phyloP scores from a whole-genome alignment of 2,113 vertebrate species.

The Dicaeum eximium region DNA sequence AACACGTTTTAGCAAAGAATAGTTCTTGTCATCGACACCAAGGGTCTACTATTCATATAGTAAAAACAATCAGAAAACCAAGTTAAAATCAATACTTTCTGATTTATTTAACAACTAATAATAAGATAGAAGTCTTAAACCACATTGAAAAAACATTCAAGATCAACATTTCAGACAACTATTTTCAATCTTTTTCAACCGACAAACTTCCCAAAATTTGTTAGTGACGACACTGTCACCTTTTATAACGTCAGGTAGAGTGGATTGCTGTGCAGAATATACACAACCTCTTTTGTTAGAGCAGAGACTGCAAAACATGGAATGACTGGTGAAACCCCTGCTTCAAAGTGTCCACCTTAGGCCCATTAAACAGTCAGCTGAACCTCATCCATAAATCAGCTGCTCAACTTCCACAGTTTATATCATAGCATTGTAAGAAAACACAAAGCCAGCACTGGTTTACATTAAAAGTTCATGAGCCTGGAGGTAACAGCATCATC shows the following conservation, averaged over 20 bases:
- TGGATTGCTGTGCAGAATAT: fast-evolving
- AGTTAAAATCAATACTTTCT: background rate
- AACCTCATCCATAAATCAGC: background rate
- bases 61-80: background rate
- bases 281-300: background rate
- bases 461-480: slow-evolving; percentile 46
- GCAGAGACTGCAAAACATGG: background rate
- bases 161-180: background rate
- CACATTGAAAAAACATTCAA: background rate
- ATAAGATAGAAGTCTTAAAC: background rate
- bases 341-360: background rate
- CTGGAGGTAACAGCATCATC: background rate
- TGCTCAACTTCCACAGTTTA: slow-evolving; percentile 7
- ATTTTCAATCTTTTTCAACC: background rate
- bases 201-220: background rate
- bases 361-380: background rate
- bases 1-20: background rate
- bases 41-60: background rate
- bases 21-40: background rate
- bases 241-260: fast-evolving
- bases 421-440: background rate
- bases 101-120: background rate
- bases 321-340: background rate
- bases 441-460: slow-evolving; percentile 1
- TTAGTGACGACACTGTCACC: background rate